Percentiles rank a stretch among this genome's conserved stretches.
Evolutionary conservation across 2,888 invertebrate genomes (phyloP).

Genomic region (Tortricodes alternella): DNA sequence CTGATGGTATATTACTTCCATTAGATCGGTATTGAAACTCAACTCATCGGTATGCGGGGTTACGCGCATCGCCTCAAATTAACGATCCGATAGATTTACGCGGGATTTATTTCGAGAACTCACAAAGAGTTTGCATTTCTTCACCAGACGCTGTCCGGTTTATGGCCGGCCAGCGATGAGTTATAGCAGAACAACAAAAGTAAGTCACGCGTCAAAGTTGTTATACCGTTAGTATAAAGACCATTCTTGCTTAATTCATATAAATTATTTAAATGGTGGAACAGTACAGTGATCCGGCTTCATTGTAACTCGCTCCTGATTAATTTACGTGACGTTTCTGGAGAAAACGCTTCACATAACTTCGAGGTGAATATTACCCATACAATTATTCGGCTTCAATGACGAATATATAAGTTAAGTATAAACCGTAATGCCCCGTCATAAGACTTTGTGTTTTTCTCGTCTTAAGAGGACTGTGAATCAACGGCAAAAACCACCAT

Average conservation of each 20-base stretch:
- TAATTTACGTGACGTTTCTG: slow-evolving; percentile 69
- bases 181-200: no score
- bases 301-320: slow-evolving; percentile 61
- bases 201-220: no score
- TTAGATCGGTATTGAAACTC: background rate
- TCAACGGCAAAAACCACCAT: no score
- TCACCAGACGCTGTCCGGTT: slow-evolving; percentile 17
- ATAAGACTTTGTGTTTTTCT: slow-evolving; percentile 31
- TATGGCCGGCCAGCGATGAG: slow-evolving; percentile 7
- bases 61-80: slow-evolving; percentile 4
- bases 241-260: no score
- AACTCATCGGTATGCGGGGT: background rate
- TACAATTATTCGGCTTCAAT: slow-evolving; percentile 8
- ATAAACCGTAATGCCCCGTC: slow-evolving; percentile 37
- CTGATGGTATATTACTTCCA: background rate
- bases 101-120: slow-evolving; percentile 16
- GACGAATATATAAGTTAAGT: slow-evolving; percentile 31
- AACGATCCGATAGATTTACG: slow-evolving; percentile 19
- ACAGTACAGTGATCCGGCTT: slow-evolving; percentile 47
- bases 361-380: slow-evolving; percentile 49
- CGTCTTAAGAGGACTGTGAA: no score
- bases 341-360: slow-evolving; percentile 60
- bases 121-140: slow-evolving; percentile 16
- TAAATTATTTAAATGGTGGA: no score
- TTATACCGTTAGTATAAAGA: no score